A percentile compares a stretch with the other conserved stretches of the same genome.
Conservation (phyloP, 2,113 vertebrate species). For the Sialia sialis region DNA sequence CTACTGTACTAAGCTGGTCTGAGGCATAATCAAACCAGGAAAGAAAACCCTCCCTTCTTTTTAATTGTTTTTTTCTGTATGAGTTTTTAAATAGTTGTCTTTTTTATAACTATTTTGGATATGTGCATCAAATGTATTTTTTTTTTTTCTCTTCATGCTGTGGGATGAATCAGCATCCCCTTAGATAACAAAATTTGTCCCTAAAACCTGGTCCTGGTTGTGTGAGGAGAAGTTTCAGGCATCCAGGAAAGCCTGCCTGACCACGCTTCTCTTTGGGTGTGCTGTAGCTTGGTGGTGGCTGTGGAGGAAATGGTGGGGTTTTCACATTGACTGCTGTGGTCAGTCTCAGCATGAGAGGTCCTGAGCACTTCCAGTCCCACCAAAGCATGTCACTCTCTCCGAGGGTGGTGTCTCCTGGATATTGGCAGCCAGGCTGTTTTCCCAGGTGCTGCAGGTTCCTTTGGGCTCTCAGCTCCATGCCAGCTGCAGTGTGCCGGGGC, state of each 20-base stretch:
- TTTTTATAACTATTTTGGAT: neutral
- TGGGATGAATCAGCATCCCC: neutral
- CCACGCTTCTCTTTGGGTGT: neutral
- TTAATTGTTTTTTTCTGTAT: neutral
- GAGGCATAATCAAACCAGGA: neutral
- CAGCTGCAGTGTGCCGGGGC: neutral
- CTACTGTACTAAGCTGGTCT: neutral
- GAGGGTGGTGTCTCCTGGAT: neutral
- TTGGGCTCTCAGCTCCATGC: neutral
- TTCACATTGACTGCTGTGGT: neutral
- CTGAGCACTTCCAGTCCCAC: neutral
- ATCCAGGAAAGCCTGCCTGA: neutral
- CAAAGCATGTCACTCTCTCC: fast-evolving
- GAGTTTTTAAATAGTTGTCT: neutral
- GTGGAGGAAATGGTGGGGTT: neutral
- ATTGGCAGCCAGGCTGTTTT: neutral
- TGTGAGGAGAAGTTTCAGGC: neutral
- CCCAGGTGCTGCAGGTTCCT: neutral
- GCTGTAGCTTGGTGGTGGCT: neutral
- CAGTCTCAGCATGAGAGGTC: neutral
- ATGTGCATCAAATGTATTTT: neutral
- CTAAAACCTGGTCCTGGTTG: neutral
- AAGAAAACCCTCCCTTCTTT: neutral
- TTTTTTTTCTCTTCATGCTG: neutral
- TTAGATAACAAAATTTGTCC: neutral